Evolutionary conservation across 2,113 vertebrate species (phyloP).

Genomic region (Falcunculus frontatus): DNA sequence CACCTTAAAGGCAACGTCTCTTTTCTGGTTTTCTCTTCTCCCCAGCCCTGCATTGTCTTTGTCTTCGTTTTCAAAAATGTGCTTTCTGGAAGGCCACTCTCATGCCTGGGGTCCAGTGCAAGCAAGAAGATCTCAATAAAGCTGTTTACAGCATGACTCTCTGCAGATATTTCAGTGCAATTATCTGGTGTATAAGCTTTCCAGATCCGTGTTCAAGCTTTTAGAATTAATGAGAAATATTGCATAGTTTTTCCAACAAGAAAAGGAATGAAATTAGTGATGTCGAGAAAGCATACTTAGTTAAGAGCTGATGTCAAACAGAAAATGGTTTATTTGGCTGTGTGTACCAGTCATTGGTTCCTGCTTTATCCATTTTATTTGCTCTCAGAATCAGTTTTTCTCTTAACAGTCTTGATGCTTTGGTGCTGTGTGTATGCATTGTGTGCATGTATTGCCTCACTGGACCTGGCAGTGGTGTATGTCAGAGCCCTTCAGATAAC

Average conservation of each 20-base stretch:
- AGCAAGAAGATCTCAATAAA: neutral
- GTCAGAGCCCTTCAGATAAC: neutral
- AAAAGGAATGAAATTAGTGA: neutral
- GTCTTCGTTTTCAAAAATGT: neutral
- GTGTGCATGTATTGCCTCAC: neutral
- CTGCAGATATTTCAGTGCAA: neutral
- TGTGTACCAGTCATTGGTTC: neutral
- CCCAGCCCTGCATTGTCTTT: fast-evolving
- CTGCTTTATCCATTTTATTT: neutral
- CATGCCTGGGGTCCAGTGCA: neutral
- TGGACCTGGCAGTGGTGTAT: neutral
- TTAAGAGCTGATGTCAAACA: neutral
- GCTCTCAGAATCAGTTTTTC: neutral
- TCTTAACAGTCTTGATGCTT: neutral
- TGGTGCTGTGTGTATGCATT: neutral
- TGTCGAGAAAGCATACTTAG: neutral
- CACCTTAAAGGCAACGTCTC: neutral
- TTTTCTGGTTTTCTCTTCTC: neutral
- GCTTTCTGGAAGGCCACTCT: neutral
- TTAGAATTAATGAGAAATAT: neutral
- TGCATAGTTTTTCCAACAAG: neutral
- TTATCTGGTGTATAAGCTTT: neutral
- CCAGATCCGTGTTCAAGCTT: neutral
- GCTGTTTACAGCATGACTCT: neutral
- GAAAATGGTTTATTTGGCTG: neutral